Conservation (phyloP, 1,140 invertebrate genomes). For the Hesperophylax magnus region DNA sequence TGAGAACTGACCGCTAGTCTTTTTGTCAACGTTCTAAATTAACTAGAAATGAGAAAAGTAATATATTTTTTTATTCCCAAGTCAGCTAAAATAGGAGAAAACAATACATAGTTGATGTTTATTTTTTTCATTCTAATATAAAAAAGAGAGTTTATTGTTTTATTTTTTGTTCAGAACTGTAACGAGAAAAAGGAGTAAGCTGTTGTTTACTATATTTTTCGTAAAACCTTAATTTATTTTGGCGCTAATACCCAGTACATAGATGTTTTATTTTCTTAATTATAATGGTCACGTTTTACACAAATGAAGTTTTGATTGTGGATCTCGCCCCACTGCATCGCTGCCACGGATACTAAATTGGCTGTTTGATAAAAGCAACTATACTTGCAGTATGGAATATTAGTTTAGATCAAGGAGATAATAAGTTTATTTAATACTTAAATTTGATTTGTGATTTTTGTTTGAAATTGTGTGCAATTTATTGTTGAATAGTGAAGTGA, state of each 20-base stretch:
- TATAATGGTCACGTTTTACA: too few species aligned
- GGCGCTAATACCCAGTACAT: not conserved
- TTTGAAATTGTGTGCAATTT: slow-evolving; percentile 39
- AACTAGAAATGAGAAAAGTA: slow-evolving; percentile 22
- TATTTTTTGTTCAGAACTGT: not conserved
- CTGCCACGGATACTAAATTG: not conserved
- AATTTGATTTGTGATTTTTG: slow-evolving; percentile 29
- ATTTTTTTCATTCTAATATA: slow-evolving; percentile 9
- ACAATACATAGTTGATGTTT: slow-evolving; percentile 8
- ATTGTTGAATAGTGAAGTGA: slow-evolving; percentile 14
- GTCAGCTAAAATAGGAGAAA: slow-evolving; percentile 25
- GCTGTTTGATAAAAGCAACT: not conserved
- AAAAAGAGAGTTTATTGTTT: not conserved
- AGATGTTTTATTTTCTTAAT: not conserved
- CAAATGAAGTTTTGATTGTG: not conserved
- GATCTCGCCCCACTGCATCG: not conserved
- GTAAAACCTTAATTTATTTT: not conserved
- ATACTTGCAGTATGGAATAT: not conserved
- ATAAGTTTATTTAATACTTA: slow-evolving; percentile 8
- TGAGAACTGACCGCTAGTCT: slow-evolving; percentile 42
- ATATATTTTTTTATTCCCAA: slow-evolving; percentile 49
- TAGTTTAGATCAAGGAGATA: not conserved
- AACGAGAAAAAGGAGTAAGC: not conserved
- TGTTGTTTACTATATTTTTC: not conserved
- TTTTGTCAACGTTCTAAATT: slow-evolving; percentile 30